Percentiles rank a stretch among this genome's conserved stretches.
Evolutionary conservation across 2,113 vertebrate species (phyloP).

Genomic region (Narcine bancroftii): DNA sequence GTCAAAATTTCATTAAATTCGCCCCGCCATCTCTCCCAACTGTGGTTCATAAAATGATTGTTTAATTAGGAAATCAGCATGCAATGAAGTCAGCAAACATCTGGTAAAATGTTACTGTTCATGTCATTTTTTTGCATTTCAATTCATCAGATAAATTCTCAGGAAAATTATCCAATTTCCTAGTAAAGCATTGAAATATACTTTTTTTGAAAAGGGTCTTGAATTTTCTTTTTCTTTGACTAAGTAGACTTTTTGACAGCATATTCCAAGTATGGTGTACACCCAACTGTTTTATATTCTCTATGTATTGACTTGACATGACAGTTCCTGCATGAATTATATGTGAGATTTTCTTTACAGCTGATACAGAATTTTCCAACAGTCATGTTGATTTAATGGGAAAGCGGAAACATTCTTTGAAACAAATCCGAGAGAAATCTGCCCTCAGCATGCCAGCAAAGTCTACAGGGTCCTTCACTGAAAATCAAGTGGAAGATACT

Average conservation of each 20-base stretch:
- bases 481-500: not conserved
- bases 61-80: not conserved
- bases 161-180: not conserved
- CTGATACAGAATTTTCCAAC: not conserved
- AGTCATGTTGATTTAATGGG: slow-evolving; percentile 2
- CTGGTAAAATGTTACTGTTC: not conserved
- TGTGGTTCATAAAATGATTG: not conserved
- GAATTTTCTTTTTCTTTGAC: not conserved
- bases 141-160: not conserved
- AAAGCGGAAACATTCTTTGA: not conserved
- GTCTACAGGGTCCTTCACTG: not conserved
- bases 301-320: not conserved
- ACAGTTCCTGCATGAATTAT: slow-evolving; percentile 5
- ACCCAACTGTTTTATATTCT: not conserved
- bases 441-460: not conserved
- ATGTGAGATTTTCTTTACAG: slow-evolving; percentile 28
- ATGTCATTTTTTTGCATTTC: not conserved
- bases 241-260: not conserved
- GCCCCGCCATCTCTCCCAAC: not conserved
- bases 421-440: not conserved
- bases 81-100: not conserved
- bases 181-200: not conserved
- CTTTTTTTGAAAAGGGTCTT: not conserved
- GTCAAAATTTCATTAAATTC: no score
- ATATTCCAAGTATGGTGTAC: not conserved